phyloP scores from a whole-genome alignment of 2,113 vertebrate genomes.

The Dendropsophus ebraccatus region DNA sequence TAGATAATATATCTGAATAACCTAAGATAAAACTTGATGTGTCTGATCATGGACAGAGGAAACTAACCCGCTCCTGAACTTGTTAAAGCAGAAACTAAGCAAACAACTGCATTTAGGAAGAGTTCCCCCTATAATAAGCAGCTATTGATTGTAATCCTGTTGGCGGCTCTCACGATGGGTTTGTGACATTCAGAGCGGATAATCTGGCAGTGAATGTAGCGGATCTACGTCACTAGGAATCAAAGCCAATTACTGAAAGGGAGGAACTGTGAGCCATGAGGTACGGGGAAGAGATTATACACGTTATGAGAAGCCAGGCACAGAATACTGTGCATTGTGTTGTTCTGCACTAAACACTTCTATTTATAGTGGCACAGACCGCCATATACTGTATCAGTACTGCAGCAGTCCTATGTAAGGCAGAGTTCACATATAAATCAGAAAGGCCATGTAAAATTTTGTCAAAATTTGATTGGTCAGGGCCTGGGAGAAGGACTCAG shows the following conservation, averaged over 20 bases:
- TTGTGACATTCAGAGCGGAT: background rate
- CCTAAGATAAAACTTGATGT: too few species aligned
- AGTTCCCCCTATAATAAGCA: background rate
- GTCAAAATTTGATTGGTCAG: too few species aligned
- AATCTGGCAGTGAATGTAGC: background rate
- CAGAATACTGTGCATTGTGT: background rate
- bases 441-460: too few species aligned
- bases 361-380: too few species aligned
- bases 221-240: background rate
- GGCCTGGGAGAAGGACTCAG: too few species aligned
- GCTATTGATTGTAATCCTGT: background rate
- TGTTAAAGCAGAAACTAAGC: too few species aligned
- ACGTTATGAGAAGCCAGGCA: background rate
- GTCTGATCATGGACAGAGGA: too few species aligned
- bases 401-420: too few species aligned
- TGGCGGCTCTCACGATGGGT: background rate
- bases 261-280: background rate
- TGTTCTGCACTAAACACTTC: background rate
- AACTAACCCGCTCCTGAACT: too few species aligned
- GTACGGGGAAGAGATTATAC: background rate
- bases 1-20: too few species aligned
- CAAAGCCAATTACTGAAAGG: conserved; percentile 8
- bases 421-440: too few species aligned
- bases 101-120: background rate
- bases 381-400: too few species aligned